A percentile compares a stretch with the other conserved stretches of the same genome.
Conservation (phyloP, 2,797 vertebrate species). For the Hafferia zeledoni region DNA sequence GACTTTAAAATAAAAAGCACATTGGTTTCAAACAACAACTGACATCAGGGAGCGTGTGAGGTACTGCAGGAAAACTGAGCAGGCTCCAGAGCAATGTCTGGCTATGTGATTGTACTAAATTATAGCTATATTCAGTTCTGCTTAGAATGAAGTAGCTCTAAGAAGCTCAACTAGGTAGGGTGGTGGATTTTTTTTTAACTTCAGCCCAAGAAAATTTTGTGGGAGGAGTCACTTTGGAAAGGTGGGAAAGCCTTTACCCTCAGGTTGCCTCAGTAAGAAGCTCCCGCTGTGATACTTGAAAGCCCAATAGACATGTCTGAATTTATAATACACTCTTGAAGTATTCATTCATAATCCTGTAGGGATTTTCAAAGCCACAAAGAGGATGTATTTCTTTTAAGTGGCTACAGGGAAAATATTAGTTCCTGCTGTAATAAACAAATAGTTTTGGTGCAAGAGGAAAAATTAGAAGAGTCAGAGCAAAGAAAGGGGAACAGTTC, state of each 20-base stretch:
- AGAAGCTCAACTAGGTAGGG: slow-evolving; percentile 34
- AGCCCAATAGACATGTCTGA: slow-evolving; percentile 72
- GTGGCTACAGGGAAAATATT: slow-evolving; percentile 45
- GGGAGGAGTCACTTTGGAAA: slow-evolving; percentile 71
- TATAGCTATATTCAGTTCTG: background rate
- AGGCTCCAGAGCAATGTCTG: background rate
- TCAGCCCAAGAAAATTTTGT: slow-evolving; percentile 70
- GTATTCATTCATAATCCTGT: slow-evolving; percentile 71
- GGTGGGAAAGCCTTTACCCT: slow-evolving; percentile 71
- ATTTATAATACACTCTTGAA: slow-evolving; percentile 73
- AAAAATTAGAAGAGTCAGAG: slow-evolving; percentile 10
- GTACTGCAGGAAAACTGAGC: background rate
- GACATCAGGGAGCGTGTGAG: rapidly evolving
- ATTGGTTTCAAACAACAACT: background rate
- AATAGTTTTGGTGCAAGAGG: slow-evolving; percentile 21
- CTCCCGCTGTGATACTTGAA: slow-evolving; percentile 73
- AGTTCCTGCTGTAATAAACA: slow-evolving; percentile 57
- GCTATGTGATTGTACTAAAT: background rate
- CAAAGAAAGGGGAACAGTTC: background rate
- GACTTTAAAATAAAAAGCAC: background rate
- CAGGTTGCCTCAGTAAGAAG: slow-evolving; percentile 67
- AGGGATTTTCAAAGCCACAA: slow-evolving; percentile 70
- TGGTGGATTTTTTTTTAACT: slow-evolving; percentile 43
- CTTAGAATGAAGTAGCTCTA: slow-evolving; percentile 19
- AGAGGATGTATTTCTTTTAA: slow-evolving; percentile 55